Evolutionary conservation across 2,888 invertebrate genomes (phyloP).

Genomic region (Stenchaetothrips biformis): DNA sequence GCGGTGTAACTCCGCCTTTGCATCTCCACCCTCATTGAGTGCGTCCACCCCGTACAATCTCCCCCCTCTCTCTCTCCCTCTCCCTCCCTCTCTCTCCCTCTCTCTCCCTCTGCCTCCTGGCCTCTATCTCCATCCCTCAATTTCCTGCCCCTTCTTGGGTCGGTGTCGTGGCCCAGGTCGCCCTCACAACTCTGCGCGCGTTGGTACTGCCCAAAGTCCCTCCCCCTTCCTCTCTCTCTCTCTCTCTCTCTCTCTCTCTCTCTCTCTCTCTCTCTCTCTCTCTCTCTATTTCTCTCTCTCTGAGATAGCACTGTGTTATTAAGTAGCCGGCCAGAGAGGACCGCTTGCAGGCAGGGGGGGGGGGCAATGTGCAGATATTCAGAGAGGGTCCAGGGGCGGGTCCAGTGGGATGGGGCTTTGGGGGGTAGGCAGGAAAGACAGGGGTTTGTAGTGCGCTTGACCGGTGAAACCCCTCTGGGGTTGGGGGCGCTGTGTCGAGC

Average conservation of each 20-base stretch:
- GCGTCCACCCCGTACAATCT: too few species aligned
- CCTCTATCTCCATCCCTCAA: not conserved
- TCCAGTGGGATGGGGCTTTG: not conserved
- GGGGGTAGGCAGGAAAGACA: not conserved
- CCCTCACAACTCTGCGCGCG: too few species aligned
- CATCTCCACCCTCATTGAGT: not conserved
- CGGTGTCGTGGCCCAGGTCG: too few species aligned
- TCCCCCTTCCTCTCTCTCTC: not conserved
- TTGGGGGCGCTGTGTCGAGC: not conserved
- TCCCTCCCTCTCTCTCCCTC: not conserved
- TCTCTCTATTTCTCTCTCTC: not conserved
- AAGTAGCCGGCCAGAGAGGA: not conserved
- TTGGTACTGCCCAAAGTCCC: not conserved
- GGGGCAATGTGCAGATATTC: slow-evolving; percentile 19
- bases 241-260: not conserved
- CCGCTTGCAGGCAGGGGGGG: slow-evolving; percentile 33
- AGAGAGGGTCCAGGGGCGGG: not conserved
- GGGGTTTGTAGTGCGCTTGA: too few species aligned
- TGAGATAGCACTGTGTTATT: not conserved
- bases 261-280: not conserved
- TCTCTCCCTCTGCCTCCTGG: not conserved
- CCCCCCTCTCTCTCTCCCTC: not conserved
- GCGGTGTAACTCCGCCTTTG: not conserved
- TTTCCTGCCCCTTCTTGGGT: slow-evolving; percentile 8
- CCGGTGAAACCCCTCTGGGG: too few species aligned